Conservation (phyloP, 35 echinoderm and acorn worm genomes). For the Eucidaris tribuloides region DNA sequence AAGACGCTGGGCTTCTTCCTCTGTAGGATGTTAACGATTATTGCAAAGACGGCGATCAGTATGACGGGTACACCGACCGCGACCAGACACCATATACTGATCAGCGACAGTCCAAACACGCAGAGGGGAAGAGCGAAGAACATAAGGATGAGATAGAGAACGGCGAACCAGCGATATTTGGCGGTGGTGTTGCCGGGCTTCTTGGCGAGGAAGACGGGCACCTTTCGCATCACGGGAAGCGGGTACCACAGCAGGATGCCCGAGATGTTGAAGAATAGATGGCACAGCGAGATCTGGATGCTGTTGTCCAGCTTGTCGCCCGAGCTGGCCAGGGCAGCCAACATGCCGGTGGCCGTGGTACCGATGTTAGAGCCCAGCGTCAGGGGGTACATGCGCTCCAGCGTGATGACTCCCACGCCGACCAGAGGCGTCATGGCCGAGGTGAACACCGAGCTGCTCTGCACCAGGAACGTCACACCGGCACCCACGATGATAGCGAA, state of each 20-base stretch:
- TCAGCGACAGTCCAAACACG: slow-evolving; percentile 81
- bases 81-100: slow-evolving; percentile 42
- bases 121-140: slow-evolving; percentile 70
- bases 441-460: slow-evolving; percentile 96
- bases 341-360: slow-evolving; percentile 76
- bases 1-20: slow-evolving; percentile 42
- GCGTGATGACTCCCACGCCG: slow-evolving; percentile 83
- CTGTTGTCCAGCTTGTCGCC: slow-evolving; percentile 69
- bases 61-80: slow-evolving; percentile 50
- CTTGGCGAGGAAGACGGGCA: slow-evolving; percentile 79
- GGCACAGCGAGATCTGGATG: slow-evolving; percentile 89
- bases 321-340: slow-evolving; percentile 78
- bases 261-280: slow-evolving; percentile 88
- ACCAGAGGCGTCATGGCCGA: slow-evolving; percentile 92
- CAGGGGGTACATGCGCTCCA: slow-evolving; percentile 87
- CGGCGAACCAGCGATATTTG: slow-evolving; percentile 91
- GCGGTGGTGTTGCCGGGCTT: slow-evolving; percentile 90
- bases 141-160: slow-evolving; percentile 84
- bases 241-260: slow-evolving; percentile 97
- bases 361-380: slow-evolving; percentile 94
- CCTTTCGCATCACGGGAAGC: slow-evolving; percentile 62
- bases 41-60: slow-evolving; percentile 34
- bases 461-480: slow-evolving; percentile 81
- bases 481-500: slow-evolving; percentile 90
- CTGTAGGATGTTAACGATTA: slow-evolving; percentile 78